Evolutionary conservation across 2,113 vertebrate species (phyloP), one percentile per base, ranked within the genome.

Genomic region (Lophius piscatorius): DNA sequence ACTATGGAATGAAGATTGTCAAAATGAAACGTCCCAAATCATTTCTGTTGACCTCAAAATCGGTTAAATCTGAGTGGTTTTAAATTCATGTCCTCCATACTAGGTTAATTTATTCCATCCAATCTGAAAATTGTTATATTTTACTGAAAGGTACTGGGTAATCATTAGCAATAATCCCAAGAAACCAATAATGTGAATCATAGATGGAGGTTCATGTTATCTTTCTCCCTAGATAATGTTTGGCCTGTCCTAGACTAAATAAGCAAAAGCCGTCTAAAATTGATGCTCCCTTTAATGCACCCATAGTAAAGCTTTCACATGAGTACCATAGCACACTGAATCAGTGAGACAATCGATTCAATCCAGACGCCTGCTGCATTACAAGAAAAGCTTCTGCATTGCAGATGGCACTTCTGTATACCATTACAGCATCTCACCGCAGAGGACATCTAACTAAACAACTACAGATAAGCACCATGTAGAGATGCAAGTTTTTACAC

Each of bases 371-470:
- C 63, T 80, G 82, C 79, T 82, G 81, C 84, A 88, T 78, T 81
- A 81, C 40, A 73, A 84, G 70, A 74, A 13, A 2, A 50, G 66
- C 65, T 74, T 59, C 86, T 85, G 88, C 86, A 89, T 70, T 89
- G 86, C 88, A 87, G 87, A 76, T 82, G 75, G 55, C 62, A 47
- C 49, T 57, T 66, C 42, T 65, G 71, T 74, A 77, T 76, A 77
- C 63, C 45, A 74, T 86, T 81, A 81, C 70, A 55, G 33, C 50
- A 78, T 77, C 21, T 45, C 28, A 39, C 14, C 40, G 61, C 45
- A 52, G 26, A 67, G 51, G 65, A 34, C 59, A 42, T 50, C 22
- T 24, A 36, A 66, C 52, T 38, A 14, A 52, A 50, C 16, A 36
- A 24, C 42, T 11, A 46, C 24, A 17, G 11, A 31, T 23, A 28